Conservation (phyloP, 2,113 vertebrate species). For the Climacteris rufus region DNA sequence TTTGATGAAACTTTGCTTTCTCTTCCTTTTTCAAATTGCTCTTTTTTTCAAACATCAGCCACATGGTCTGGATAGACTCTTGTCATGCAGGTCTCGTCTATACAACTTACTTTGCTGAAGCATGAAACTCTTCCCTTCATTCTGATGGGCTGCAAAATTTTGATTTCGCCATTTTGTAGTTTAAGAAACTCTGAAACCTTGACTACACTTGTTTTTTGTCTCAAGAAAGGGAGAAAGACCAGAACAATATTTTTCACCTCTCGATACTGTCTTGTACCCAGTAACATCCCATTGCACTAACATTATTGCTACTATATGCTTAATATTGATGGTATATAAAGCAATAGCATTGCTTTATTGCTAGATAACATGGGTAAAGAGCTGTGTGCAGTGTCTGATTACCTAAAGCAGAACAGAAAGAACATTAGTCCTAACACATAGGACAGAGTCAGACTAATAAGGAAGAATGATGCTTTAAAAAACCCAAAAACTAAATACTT, state of each 20-base stretch:
- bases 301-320: not conserved
- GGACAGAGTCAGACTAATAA: not conserved
- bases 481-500: not conserved
- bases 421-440: not conserved
- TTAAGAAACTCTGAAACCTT: not conserved
- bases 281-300: not conserved
- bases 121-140: not conserved
- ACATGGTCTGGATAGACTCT: not conserved
- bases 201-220: not conserved
- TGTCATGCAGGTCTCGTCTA: not conserved
- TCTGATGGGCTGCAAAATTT: not conserved
- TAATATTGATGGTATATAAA: not conserved
- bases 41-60: not conserved
- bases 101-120: not conserved
- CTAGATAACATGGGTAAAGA: not conserved
- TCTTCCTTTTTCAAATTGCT: not conserved
- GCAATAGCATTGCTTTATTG: not conserved
- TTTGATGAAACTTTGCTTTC: not conserved
- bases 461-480: not conserved
- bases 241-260: not conserved
- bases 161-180: not conserved
- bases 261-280: not conserved
- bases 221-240: not conserved
- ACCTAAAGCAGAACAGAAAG: not conserved
- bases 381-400: not conserved